Percentiles rank a stretch among this genome's conserved stretches.
Conservation (phyloP, 2,113 vertebrate genomes). For the Eurystomus gularis region DNA sequence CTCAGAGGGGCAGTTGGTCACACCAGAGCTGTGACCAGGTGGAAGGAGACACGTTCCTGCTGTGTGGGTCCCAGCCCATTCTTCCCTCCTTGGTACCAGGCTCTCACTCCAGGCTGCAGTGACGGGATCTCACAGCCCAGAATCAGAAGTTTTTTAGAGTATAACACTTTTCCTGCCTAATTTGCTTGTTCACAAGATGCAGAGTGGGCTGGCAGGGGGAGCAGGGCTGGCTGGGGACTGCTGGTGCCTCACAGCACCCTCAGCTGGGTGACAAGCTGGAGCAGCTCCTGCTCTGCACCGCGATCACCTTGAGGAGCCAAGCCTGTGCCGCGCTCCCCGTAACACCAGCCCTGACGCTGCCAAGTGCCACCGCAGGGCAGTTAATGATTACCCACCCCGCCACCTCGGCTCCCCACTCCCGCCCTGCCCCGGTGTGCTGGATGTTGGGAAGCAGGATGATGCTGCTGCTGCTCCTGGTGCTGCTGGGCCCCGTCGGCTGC, state of each 20-base stretch:
- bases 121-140: accelerated
- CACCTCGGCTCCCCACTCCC: accelerated
- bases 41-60: not conserved
- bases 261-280: accelerated
- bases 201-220: not conserved
- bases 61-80: not conserved
- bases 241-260: not conserved
- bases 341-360: not conserved
- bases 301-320: not conserved
- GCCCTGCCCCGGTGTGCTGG: not conserved
- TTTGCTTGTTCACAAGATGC: not conserved
- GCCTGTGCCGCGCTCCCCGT: accelerated
- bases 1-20: not conserved
- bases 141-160: not conserved
- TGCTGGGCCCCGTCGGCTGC: constrained; percentile 26
- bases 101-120: not conserved
- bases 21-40: accelerated
- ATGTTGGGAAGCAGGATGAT: constrained; percentile 41
- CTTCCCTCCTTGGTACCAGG: not conserved
- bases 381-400: constrained; percentile 73
- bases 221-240: not conserved
- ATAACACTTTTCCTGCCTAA: not conserved
- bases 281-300: accelerated
- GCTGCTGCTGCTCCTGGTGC: not conserved
- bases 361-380: not conserved